Evolutionary conservation across 2,888 invertebrate species (phyloP).

Genomic region (Machimus atricapillus): DNA sequence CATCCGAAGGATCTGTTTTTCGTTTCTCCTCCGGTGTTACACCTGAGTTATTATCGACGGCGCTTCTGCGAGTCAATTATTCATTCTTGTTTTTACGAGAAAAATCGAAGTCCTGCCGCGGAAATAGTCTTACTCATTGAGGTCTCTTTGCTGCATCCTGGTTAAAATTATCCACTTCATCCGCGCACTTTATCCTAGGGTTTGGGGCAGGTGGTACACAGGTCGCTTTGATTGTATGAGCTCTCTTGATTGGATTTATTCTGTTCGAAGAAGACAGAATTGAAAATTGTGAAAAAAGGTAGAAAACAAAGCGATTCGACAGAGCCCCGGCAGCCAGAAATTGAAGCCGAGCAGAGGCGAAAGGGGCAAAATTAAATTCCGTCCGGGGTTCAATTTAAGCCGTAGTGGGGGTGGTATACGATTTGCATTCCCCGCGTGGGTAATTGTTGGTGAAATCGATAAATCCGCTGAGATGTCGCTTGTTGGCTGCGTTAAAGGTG

Average conservation of each 20-base stretch:
- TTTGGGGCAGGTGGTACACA: not conserved
- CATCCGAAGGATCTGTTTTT: not conserved
- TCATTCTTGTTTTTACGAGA: not conserved
- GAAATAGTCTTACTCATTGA: not conserved
- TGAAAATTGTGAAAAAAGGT: constrained; percentile 16
- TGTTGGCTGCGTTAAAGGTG: not conserved
- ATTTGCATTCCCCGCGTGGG: constrained; percentile 26
- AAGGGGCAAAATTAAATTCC: constrained; percentile 15
- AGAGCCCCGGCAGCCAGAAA: constrained; percentile 8
- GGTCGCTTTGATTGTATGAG: not conserved
- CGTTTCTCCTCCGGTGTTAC: not conserved
- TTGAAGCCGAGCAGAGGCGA: not conserved
- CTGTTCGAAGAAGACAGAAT: constrained; percentile 11
- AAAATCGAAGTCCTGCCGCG: not conserved
- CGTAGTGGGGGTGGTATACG: not conserved
- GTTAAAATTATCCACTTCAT: constrained; percentile 1
- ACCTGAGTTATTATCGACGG: not conserved
- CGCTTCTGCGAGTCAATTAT: not conserved
- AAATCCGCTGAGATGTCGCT: constrained; percentile 14
- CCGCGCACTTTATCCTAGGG: not conserved
- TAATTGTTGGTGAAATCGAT: constrained; percentile 40
- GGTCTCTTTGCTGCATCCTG: not conserved
- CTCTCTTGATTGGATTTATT: constrained; percentile 28
- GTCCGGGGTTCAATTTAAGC: not conserved
- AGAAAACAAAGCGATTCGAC: not conserved